Evolutionary conservation across 92 coral and sea anemone species (phyloP), one percentile per base, ranked within the genome.

Genomic region (Actinostola sp.): DNA sequence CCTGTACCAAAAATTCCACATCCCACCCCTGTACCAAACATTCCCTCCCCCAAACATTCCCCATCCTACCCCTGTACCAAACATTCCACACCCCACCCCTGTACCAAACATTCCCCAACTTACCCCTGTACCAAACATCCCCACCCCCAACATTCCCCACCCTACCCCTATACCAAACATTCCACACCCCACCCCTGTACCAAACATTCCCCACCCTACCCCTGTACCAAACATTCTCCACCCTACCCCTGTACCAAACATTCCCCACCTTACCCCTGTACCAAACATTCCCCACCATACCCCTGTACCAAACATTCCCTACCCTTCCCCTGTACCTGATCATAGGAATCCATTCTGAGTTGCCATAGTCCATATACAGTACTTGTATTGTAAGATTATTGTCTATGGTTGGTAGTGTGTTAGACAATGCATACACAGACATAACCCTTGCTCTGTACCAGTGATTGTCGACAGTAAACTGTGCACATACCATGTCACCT

Each of bases 381-480:
- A 91, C 97, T 71, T 94, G 94, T 27, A 94, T 85, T 45, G 80
- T 61, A n/a, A 87, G 77, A 17, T 80, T 77, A 50, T 85, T 89
- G 55, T 94, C 97, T 44, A 85, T 77, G 8, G 90, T 84, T 42
- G 97, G 97, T 25, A 75, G 50, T 29, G 69, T 54, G 48, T 82
- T 76, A 16, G 89, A 81, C 8, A 89, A 81, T 11, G 96, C 73
- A 51, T 77, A 78, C n/a, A 87, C 79, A 24, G 81, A 74, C 49
- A 80, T 82, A 12, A 94, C 79, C 48, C 98, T 70, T 1, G 98
- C 98, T 61, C 98, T 84, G 91, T 94, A 94, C 98, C 98, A 94
- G 36, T 85, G 91, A 34, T 89, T 78, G 44, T 94, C 98, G 11
- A 73, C 81, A 0, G 94, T 69, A 58, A 88, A 92, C 91, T 91